Conservation (phyloP, 2,113 vertebrate species). For the Ploceus nigricollis region DNA sequence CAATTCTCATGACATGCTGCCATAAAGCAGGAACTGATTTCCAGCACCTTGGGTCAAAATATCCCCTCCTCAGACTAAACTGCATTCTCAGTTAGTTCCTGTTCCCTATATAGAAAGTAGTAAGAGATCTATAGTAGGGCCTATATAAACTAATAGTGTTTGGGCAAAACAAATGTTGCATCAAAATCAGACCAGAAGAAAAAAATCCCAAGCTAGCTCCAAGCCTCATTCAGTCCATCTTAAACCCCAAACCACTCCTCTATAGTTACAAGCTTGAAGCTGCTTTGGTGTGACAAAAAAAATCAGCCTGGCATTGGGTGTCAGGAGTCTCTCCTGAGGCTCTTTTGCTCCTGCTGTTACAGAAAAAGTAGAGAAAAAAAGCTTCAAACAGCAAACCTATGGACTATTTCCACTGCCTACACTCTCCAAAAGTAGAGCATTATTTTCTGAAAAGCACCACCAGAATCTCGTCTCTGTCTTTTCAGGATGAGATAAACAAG, state of each 20-base stretch:
- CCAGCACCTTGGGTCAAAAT: background rate
- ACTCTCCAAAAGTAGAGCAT: background rate
- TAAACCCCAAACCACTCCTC: background rate
- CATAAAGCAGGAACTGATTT: background rate
- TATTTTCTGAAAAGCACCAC: background rate
- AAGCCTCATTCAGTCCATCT: background rate
- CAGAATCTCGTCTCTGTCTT: background rate
- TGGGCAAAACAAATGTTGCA: background rate
- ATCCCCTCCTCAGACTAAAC: background rate
- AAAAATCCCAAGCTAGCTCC: background rate
- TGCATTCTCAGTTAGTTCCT: background rate
- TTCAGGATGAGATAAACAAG: constrained; percentile 24
- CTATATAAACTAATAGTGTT: background rate
- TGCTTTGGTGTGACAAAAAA: background rate
- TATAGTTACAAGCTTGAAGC: background rate
- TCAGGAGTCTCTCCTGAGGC: background rate
- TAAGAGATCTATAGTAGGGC: background rate
- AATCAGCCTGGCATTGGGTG: background rate
- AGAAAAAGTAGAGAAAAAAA: background rate
- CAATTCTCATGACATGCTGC: background rate
- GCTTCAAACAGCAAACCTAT: background rate
- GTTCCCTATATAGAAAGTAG: background rate
- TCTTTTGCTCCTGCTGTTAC: background rate
- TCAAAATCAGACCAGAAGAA: background rate
- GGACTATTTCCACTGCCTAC: background rate